Evolutionary conservation across 2,888 invertebrate species (phyloP), one percentile per base, ranked within the genome.

Genomic region (Drosophila fulvimacula): DNA sequence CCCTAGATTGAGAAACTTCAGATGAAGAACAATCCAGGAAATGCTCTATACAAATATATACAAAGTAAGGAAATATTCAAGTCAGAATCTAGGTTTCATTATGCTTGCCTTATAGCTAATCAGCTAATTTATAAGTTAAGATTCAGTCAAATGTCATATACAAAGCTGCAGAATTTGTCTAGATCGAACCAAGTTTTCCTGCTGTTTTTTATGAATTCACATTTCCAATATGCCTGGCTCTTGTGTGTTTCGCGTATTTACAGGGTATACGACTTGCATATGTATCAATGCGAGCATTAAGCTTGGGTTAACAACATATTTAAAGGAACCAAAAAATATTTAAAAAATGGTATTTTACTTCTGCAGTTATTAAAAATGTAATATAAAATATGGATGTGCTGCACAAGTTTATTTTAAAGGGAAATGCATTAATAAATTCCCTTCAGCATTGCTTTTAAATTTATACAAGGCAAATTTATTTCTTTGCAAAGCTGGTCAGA

Each of bases 311-410:
- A 32, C 36, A 32, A 21, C 36, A 38, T 30, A 13, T n/a, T 44
- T 17, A 4, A 39, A 27, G 13, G 13, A 48, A 19, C 13, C 11
- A 17, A 48, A 32, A 42, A 42, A 10, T 7, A n/a, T 15, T 24
- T 15, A 5, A 49, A 42, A 19, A 49, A 15, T 4, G 11, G 17
- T 32, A 34, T 21, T n/a, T 44, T 15, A 17, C 30, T 44, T n/a
- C 49, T 52, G 27, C 11, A 44, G 42, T 30, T 30, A 17, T 64
- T 42, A 44, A 63, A 32, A 52, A 46, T 17, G 32, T 21, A 11
- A 44, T 21, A 42, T 17, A 7, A 34, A 21, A 34, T 56, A 42
- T 24, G 11, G 5, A 34, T 34, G 32, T 13, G 6, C 30, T 11
- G 7, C 21, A 7, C 6, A 15, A 42, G 41, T n/a, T 21, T 3